Evolutionary conservation across 2,888 invertebrate genomes (phyloP), one percentile per base, ranked within the genome.

Genomic region (Lycocerus yunnanus): DNA sequence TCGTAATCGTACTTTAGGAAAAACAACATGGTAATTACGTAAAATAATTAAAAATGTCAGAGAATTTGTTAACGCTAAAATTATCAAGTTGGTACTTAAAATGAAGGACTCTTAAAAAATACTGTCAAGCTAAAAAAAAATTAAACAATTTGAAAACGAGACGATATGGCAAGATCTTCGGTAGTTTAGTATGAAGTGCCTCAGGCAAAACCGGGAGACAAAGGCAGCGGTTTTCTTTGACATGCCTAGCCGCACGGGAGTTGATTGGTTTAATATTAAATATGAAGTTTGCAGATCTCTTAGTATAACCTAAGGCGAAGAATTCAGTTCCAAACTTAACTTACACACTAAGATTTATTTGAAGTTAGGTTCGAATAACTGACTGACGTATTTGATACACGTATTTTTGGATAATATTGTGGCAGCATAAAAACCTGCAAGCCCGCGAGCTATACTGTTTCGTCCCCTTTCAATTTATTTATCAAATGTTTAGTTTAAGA

Each of bases 201-300:
- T 61, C 24, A 11, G 70, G 76, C 76, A 43, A 68, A 69, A 69
- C 20, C 58, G 63, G 61, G 72, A 74, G 76, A 76, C 76, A 76
- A 76, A 76, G 72, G 77, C 75, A 71, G 76, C 74, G 72, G 74
- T 72, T 67, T 73, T 73, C 77, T 79, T 79, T 78, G 79, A 79
- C 76, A 78, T 77, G 71, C 74, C 73, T 76, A 79, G 77, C 79
- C 79, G 78, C 77, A 79, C 77, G 74, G 77, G 74, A 79, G 78
- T 79, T 79, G 80, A 81, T 80, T 81, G 81, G 80, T 80, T 81
- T 81, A 79, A 80, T 80, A 81, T 81, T 81, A 80, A 81, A 81
- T 80, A 80, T 80, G 80, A 77, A 79, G 77, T 70, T 74, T 76
- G 69, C 71, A 69, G 74, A 74, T 74, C 69, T 74, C 61, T 27